A percentile compares a stretch with the other conserved stretches of the same genome.
Conservation (phyloP, 2,113 vertebrate genomes). For the Oryzias woworae region DNA sequence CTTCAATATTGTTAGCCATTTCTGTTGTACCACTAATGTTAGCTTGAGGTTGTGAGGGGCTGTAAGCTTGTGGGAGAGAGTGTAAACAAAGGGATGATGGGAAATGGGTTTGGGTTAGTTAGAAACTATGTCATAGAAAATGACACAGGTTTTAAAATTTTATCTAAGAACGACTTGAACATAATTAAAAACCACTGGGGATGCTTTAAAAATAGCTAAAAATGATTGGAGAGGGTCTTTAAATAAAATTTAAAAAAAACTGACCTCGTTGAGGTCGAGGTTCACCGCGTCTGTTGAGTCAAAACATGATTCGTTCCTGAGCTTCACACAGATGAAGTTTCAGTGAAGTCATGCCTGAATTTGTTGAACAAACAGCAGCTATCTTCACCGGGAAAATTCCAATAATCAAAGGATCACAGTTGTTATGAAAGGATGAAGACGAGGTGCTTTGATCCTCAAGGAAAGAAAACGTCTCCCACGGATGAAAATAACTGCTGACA, state of each 20-base stretch:
- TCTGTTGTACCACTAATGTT: too few relatives aligned
- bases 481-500: slow-evolving; percentile 36
- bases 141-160: too few relatives aligned
- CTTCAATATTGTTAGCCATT: too few relatives aligned
- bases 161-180: too few relatives aligned
- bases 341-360: slow-evolving; percentile 14
- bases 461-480: slow-evolving; percentile 6
- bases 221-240: not conserved
- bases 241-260: not conserved
- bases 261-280: not conserved
- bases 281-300: not conserved
- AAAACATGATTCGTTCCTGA: not conserved
- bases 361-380: slow-evolving; percentile 35
- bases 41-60: too few relatives aligned
- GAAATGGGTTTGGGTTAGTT: too few relatives aligned
- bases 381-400: slow-evolving; percentile 27
- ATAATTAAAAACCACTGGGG: too few relatives aligned
- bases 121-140: too few relatives aligned
- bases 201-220: too few relatives aligned
- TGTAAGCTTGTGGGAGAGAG: too few relatives aligned
- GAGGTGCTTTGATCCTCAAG: slow-evolving; percentile 26
- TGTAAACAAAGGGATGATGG: too few relatives aligned
- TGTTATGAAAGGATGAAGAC: slow-evolving; percentile 37
- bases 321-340: slow-evolving; percentile 13
- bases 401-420: slow-evolving; percentile 46